These are phyloP conservation scores for Procambarus clarkii DNA, from an alignment of 1,140 invertebrate species.

Conservation along the genomic window DNA sequence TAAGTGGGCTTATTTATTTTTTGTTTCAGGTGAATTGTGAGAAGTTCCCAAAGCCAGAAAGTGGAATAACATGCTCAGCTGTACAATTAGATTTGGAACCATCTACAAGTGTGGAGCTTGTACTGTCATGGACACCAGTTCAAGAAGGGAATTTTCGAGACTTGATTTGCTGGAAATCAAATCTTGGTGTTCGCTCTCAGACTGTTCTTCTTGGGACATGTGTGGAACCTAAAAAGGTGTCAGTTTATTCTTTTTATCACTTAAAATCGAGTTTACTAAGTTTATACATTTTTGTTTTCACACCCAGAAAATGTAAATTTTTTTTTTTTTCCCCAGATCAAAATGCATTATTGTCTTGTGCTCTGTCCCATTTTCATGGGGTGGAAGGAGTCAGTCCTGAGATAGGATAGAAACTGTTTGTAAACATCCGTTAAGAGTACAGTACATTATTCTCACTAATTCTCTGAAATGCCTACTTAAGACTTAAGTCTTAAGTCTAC, in stretches of 20 bases:
- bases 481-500: too few species aligned
- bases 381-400: too few species aligned
- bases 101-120: constrained; percentile 57
- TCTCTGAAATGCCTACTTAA: too few species aligned
- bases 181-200: constrained; percentile 65
- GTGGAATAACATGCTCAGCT: constrained; percentile 42
- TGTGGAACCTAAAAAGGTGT: constrained; percentile 68
- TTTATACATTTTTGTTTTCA: too few species aligned
- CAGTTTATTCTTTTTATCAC: background rate
- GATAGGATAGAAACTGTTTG: too few species aligned
- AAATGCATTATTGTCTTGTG: too few species aligned
- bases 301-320: too few species aligned
- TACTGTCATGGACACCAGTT: constrained; percentile 61
- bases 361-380: too few species aligned
- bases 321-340: too few species aligned
- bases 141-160: constrained; percentile 66
- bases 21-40: constrained; percentile 62
- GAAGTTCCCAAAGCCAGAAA: constrained; percentile 59
- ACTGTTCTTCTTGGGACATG: constrained; percentile 68
- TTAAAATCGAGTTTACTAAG: too few species aligned
- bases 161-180: constrained; percentile 59
- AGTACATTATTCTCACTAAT: too few species aligned
- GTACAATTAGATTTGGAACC: constrained; percentile 22
- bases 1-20: background rate
- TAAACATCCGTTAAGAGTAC: too few species aligned